Evolutionary conservation across 2,113 vertebrate species (phyloP), one percentile per base, ranked within the genome.

Genomic region (Pyrgilauda ruficollis): DNA sequence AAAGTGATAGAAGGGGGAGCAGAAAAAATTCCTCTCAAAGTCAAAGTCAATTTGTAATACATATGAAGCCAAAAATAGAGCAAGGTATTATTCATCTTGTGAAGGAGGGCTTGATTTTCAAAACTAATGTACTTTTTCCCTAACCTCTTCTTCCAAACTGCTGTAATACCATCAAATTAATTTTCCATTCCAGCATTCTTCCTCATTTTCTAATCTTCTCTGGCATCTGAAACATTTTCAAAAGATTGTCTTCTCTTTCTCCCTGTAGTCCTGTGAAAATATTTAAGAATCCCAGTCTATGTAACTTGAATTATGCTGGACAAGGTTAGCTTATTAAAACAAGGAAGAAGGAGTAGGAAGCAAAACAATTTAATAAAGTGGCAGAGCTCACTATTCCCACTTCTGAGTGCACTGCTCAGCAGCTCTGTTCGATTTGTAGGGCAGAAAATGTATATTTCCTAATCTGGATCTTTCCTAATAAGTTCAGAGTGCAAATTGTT

Each of bases 121-220:
- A 75, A 85, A 61, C 79, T 37, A 95, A 58, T 69, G 18, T 39
- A n/a, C 31, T 68, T 93, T 89, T 59, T 2, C 15, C 28, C n/a
- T 77, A 70, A 64, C n/a, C 5, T 67, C 69, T 79, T 82, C 77
- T 73, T 81, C 50, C 64, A 75, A 92, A 87, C 26, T 87, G 43
- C 37, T 4, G 2, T 69, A 89, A 91, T 47, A 12, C 46, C 49
- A 41, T 44, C 50, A 90, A 94, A 83, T 93, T 92, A 94, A 52
- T 90, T 96, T 97, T 95, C 72, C 68, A 61, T 88, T 94, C 82
- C 87, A 69, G 9, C 78, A 56, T 90, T 90, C 33, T 55, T 94
- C 55, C 46, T 74, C 47, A 30, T 20, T 15, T 66, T 85, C 17
- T 92, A 93, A 96, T 94, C 82, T 92, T 80, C 87, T 84, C 56